Evolutionary conservation across 2,113 vertebrate genomes (phyloP).

Genomic region (Actenoides lindsayi): DNA sequence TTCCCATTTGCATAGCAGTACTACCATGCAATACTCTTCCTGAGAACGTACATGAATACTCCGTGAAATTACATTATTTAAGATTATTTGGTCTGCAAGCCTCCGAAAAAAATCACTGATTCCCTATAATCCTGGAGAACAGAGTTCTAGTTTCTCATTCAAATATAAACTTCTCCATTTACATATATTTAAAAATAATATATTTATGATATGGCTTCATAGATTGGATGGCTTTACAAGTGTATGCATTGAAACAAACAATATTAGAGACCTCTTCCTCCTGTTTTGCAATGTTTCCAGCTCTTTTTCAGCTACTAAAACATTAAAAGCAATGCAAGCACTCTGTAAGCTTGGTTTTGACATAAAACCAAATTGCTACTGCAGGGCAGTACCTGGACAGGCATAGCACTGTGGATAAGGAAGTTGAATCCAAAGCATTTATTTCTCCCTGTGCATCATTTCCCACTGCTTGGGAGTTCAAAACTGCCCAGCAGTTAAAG

Average conservation of each 20-base stretch:
- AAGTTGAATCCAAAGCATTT: not conserved
- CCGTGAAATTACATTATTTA: not conserved
- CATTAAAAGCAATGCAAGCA: not conserved
- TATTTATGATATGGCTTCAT: not conserved
- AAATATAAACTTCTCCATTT: not conserved
- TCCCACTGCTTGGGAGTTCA: not conserved
- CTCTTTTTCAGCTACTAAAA: not conserved
- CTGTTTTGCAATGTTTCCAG: not conserved
- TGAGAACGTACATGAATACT: not conserved
- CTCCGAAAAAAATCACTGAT: not conserved
- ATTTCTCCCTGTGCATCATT: not conserved
- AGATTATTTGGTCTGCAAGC: not conserved
- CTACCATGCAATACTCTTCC: not conserved
- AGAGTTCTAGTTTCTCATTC: not conserved
- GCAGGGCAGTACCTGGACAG: not conserved
- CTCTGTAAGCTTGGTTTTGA: not conserved
- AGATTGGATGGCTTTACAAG: not conserved
- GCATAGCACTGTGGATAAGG: not conserved
- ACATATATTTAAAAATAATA: not conserved
- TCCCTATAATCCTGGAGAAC: not conserved
- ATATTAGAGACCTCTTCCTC: not conserved
- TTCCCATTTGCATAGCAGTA: not conserved
- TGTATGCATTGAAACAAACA: not conserved
- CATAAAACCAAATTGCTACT: not conserved
- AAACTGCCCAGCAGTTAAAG: conserved; percentile 27